These are phyloP conservation scores for Limnephilus auricula DNA, from an alignment of 2,888 invertebrate genomes.

Conservation along the genomic window DNA sequence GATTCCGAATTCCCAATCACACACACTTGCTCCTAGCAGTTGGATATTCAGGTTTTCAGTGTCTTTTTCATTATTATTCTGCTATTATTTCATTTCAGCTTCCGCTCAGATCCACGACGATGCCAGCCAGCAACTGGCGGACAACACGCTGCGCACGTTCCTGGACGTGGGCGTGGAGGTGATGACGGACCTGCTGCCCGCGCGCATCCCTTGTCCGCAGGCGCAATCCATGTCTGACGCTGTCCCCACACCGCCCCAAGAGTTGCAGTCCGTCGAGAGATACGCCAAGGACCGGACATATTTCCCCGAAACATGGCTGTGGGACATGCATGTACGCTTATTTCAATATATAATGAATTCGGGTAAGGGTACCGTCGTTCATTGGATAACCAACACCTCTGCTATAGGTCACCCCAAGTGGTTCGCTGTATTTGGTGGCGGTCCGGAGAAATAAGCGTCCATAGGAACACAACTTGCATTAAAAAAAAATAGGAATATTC, in stretches of 20 bases:
- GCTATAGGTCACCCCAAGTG: too few relatives aligned
- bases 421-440: too few relatives aligned
- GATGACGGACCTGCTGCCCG: slow-evolving; percentile 60
- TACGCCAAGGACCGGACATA: slow-evolving; percentile 70
- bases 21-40: not conserved
- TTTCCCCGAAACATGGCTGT: slow-evolving; percentile 83
- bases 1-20: too few relatives aligned
- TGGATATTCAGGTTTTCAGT: not conserved
- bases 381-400: too few relatives aligned
- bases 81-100: not conserved
- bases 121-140: slow-evolving; percentile 1
- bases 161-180: slow-evolving; percentile 57
- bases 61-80: slow-evolving; percentile 6
- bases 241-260: slow-evolving; percentile 8
- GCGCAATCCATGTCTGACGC: not conserved
- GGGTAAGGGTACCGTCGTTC: too few relatives aligned
- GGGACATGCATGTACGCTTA: slow-evolving; percentile 73
- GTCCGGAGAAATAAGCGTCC: too few relatives aligned
- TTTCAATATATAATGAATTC: not conserved
- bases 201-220: slow-evolving; percentile 53
- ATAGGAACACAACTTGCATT: too few relatives aligned
- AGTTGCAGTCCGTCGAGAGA: not conserved
- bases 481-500: too few relatives aligned
- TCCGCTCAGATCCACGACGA: slow-evolving; percentile 43
- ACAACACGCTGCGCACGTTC: slow-evolving; percentile 57